phyloP scores from a whole-genome alignment of 2,797 vertebrate genomes.

The Urosaurus nigricauda region DNA sequence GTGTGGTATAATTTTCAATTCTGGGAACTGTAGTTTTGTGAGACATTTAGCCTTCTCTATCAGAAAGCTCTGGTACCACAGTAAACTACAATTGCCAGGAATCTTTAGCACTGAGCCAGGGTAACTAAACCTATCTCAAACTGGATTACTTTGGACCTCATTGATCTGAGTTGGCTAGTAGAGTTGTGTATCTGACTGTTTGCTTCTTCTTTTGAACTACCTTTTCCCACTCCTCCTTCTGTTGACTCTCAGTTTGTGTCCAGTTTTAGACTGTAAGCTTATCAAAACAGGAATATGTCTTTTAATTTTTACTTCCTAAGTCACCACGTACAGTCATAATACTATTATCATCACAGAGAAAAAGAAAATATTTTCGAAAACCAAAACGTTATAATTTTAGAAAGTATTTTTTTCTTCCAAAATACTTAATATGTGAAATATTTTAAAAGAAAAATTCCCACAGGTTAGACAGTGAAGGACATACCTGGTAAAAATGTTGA shows the following conservation, averaged over 20 bases:
- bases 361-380: background rate
- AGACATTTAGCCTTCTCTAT: too few relatives aligned
- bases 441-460: background rate
- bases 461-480: background rate
- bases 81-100: too few relatives aligned
- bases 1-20: too few relatives aligned
- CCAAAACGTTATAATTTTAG: background rate
- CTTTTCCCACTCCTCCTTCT: background rate
- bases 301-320: background rate
- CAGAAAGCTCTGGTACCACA: too few relatives aligned
- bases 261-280: background rate
- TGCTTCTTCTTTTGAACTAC: background rate
- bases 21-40: too few relatives aligned
- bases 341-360: background rate
- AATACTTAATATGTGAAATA: background rate
- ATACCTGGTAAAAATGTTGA: background rate
- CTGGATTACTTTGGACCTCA: too few relatives aligned
- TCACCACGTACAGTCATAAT: background rate
- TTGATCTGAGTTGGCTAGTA: background rate
- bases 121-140: too few relatives aligned
- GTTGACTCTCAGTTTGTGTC: background rate
- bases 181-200: background rate
- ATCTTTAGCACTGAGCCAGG: too few relatives aligned
- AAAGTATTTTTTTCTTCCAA: background rate
- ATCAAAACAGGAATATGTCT: background rate